These are phyloP conservation scores for Drosophila takahashii DNA, from an alignment of 1,140 invertebrate species.

Conservation along the genomic window DNA sequence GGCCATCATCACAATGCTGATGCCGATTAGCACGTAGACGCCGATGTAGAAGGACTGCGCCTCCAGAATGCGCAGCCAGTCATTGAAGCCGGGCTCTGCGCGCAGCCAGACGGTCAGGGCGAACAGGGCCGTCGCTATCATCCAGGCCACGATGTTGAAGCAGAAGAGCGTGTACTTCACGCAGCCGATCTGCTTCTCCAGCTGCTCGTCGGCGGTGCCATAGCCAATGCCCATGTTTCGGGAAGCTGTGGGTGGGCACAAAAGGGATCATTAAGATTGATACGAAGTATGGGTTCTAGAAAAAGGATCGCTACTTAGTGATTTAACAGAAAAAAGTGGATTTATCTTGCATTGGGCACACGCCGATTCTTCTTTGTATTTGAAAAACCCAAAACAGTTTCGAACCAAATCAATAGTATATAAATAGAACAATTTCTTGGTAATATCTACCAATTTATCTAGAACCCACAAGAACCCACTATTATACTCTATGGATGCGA, in stretches of 20 bases:
- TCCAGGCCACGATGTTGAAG: constrained; percentile 89
- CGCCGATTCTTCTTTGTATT: too few relatives aligned
- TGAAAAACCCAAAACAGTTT: too few relatives aligned
- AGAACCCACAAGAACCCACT: too few relatives aligned
- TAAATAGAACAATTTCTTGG: too few relatives aligned
- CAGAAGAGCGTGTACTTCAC: constrained; percentile 90
- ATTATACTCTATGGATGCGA: not conserved
- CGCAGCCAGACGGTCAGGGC: constrained; percentile 92
- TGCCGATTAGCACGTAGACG: constrained; percentile 91
- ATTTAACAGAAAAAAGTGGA: too few relatives aligned
- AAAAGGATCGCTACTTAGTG: too few relatives aligned
- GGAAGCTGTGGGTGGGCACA: constrained; percentile 1
- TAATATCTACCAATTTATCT: too few relatives aligned
- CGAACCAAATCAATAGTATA: too few relatives aligned
- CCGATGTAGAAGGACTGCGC: constrained; percentile 92
- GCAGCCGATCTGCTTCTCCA: constrained; percentile 89
- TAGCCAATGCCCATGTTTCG: constrained; percentile 74
- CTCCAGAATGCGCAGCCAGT: constrained; percentile 91
- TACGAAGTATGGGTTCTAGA: too few relatives aligned
- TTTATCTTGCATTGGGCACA: too few relatives aligned
- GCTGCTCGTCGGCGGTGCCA: constrained; percentile 71
- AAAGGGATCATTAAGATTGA: not conserved
- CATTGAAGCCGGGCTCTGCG: constrained; percentile 91
- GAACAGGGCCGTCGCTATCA: constrained; percentile 91
- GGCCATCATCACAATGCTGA: constrained; percentile 89